Base-by-base conservation (phyloP, 2,888 invertebrate species). In the Pristionchus maxplancki region DNA sequence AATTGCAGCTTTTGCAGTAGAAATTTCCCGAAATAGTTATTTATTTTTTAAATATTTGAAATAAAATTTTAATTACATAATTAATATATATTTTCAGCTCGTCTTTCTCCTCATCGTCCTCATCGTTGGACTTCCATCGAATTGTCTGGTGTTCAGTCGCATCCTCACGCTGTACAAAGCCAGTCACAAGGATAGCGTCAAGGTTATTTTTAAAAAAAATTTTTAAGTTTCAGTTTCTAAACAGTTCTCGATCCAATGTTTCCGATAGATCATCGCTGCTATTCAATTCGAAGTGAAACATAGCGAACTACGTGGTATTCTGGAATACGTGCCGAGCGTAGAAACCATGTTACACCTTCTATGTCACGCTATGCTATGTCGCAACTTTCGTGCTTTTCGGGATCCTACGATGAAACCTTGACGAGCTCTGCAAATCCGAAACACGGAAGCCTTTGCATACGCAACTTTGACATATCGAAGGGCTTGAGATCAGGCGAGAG, bases 121-220 rank as follows among this genome's bases (percentile, higher is more conserved):
- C 1, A 17, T 44, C 50, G 88, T 93, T 40, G 94, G 94, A 0
- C 89, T 92, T 11, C 93, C 93, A 2, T 90, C 93, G 15, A 94
- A 94, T 89, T 74, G 92, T 1, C 89, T 91, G 53, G 93, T 94
- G 44, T 90, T 94, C 13, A 74, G 87, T 24, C 90, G 90, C 64
- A 89, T 94, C 53, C 78, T 94, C 20, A 86, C 81, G 6, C 92
- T 93, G 64, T 88, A 90, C 88, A 91, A 89, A 64, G 87, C 89
- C 62, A 90, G 91, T 0, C 92, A 90, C 20, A 90, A 90, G 62
- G 91, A 93, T 88, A 90, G 90, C 71, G 93, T 93, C 17, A 93
- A 92, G 90, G 93, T 92, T 50, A 34, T 5, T 2, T 20, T 4
- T 11, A 2, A 58, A 50, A 50, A n/a, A n/a, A n/a, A n/a, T n/a